These are phyloP conservation scores for Microchirus variegatus DNA, from an alignment of 2,797 vertebrate species.

Conservation along the genomic window DNA sequence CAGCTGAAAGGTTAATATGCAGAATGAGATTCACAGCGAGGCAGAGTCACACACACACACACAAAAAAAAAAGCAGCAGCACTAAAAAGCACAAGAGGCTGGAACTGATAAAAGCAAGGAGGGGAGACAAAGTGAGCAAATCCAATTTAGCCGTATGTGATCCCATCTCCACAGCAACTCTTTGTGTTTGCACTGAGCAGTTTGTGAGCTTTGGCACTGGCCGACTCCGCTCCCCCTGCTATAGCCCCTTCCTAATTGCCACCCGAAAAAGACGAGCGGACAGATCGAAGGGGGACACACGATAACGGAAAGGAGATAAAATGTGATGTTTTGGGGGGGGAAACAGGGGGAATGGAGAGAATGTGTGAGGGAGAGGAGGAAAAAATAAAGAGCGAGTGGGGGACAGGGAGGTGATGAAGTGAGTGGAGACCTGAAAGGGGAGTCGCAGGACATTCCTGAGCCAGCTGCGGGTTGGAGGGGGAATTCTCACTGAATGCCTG, in stretches of 20 bases:
- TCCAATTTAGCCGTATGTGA: conserved; percentile 74
- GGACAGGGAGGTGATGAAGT: conserved; percentile 69
- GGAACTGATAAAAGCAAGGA: conserved; percentile 49
- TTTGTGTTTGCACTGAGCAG: conserved; percentile 71
- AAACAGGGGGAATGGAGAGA: conserved; percentile 25
- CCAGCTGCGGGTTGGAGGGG: conserved; percentile 84
- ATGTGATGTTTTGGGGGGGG: conserved; percentile 8
- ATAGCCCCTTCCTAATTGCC: conserved; percentile 50
- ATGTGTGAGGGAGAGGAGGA: conserved; percentile 37
- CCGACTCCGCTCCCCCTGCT: conserved; percentile 41
- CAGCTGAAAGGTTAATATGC: conserved; percentile 16
- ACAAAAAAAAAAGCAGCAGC: conserved; percentile 51
- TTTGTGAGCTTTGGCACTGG: conserved; percentile 79
- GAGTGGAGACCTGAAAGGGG: conserved; percentile 69
- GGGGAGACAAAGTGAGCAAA: conserved; percentile 55
- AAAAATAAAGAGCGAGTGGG: conserved; percentile 46
- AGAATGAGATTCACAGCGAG: conserved; percentile 9
- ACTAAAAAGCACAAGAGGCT: conserved; percentile 29
- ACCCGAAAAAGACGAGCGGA: conserved; percentile 47
- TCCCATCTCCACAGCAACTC: conserved; percentile 80
- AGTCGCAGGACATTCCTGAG: conserved; percentile 79
- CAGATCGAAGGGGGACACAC: conserved; percentile 31
- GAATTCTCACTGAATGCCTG: conserved; percentile 79
- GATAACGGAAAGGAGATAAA: conserved; percentile 42
- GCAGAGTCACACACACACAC: no score